A percentile compares a stretch with the other conserved stretches of the same genome.
phyloP scores from a whole-genome alignment of 2,888 invertebrate genomes.

The Cataglyphis rosenhaueri region DNA sequence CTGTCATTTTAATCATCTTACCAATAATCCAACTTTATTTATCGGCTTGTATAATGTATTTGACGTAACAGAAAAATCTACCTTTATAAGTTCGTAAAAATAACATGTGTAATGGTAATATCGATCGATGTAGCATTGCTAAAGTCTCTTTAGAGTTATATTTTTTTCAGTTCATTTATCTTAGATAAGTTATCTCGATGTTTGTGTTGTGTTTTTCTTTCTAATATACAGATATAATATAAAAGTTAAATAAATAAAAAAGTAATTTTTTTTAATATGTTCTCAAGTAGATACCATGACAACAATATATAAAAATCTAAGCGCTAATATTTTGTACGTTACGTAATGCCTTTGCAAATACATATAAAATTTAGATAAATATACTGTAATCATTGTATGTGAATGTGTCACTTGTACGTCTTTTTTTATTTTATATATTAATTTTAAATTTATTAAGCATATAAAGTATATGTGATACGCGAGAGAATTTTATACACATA shows the following conservation, averaged over 20 bases:
- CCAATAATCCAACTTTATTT: not conserved
- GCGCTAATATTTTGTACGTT: too few species aligned
- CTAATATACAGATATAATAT: not conserved
- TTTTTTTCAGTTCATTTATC: not conserved
- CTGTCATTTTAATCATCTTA: not conserved
- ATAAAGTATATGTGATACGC: not conserved
- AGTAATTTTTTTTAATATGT: not conserved
- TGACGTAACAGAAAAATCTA: not conserved
- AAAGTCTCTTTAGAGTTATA: not conserved
- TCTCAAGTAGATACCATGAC: not conserved
- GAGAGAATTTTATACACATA: not conserved
- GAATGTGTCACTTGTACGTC: not conserved
- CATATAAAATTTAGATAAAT: not conserved
- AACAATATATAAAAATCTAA: not conserved
- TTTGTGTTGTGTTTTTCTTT: not conserved
- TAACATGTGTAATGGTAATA: not conserved
- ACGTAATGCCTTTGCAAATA: not conserved
- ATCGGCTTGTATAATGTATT: not conserved
- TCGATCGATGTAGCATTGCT: not conserved
- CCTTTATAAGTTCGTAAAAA: not conserved
- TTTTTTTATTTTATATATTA: not conserved
- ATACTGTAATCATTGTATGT: not conserved
- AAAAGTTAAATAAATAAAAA: too few species aligned
- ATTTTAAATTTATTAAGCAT: not conserved
- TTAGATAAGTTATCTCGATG: conserved; percentile 13